Conservation (phyloP, 2,113 vertebrate genomes). For the Neopipo cinnamomea region DNA sequence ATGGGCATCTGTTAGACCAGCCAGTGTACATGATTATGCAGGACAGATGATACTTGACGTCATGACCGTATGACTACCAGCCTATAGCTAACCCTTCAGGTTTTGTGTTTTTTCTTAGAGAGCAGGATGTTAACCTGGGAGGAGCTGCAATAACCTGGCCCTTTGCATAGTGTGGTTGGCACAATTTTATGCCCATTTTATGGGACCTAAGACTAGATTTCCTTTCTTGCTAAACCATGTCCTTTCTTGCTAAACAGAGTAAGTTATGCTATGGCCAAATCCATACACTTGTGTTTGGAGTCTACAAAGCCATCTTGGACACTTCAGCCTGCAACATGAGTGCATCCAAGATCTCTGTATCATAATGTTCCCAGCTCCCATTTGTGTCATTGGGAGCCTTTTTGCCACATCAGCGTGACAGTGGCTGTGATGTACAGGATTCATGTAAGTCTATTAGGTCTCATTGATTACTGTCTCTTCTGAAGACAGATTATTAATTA, state of each 20-base stretch:
- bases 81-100: neutral
- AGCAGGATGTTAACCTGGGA: neutral
- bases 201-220: neutral
- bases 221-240: neutral
- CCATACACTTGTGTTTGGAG: neutral
- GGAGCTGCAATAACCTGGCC: neutral
- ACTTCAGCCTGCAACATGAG: neutral
- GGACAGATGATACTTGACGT: neutral
- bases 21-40: no score
- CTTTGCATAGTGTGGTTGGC: neutral
- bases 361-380: rapidly evolving
- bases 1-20: neutral
- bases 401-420: neutral
- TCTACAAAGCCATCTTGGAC: neutral
- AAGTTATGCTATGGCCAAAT: neutral
- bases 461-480: slow-evolving; percentile 6
- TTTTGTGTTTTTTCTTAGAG: neutral
- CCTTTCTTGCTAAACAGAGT: neutral
- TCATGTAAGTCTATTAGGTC: neutral
- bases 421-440: neutral
- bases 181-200: neutral
- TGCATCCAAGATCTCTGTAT: neutral
- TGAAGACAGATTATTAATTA: slow-evolving; percentile 14
- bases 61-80: neutral
- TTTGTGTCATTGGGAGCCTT: neutral